Evolutionary conservation across 2,888 invertebrate genomes (phyloP).

Genomic region (Apodemia zela): DNA sequence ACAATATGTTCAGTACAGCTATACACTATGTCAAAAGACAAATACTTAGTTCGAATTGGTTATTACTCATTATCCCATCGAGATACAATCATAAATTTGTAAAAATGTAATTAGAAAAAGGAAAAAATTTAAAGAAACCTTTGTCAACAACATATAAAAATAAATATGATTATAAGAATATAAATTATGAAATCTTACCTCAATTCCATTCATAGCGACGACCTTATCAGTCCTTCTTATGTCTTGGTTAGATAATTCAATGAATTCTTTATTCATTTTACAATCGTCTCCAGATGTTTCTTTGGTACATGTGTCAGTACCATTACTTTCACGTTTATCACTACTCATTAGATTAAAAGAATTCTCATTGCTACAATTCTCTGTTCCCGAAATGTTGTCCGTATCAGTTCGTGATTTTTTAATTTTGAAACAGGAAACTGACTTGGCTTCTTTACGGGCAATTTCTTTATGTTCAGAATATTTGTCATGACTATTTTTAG

Average conservation of each 20-base stretch:
- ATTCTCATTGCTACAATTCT: conserved; percentile 70
- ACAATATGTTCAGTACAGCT: no score
- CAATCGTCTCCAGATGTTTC: conserved; percentile 58
- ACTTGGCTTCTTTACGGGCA: conserved; percentile 59
- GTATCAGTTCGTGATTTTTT: conserved; percentile 66
- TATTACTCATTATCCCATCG: no score
- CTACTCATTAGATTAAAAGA: conserved; percentile 60
- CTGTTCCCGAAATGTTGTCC: conserved; percentile 59
- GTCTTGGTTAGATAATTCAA: conserved; percentile 27
- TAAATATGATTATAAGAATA: not conserved
- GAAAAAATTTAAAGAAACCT: not conserved
- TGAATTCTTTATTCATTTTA: conserved; percentile 53
- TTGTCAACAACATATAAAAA: not conserved
- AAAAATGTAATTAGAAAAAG: no score
- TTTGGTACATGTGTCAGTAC: conserved; percentile 54
- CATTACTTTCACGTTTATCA: conserved; percentile 64
- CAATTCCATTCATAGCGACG: conserved; percentile 50
- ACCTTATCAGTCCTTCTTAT: conserved; percentile 57
- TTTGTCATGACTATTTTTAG: conserved; percentile 46
- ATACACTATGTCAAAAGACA: no score
- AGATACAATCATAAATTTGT: not conserved
- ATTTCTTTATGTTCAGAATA: conserved; percentile 47
- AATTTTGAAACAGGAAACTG: conserved; percentile 74
- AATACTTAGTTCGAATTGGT: no score
- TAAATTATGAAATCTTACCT: conserved; percentile 48